Percentiles rank a stretch among this genome's conserved stretches.
Conservation (phyloP, 1,140 invertebrate species). For the Drosophila sturtevanti region DNA sequence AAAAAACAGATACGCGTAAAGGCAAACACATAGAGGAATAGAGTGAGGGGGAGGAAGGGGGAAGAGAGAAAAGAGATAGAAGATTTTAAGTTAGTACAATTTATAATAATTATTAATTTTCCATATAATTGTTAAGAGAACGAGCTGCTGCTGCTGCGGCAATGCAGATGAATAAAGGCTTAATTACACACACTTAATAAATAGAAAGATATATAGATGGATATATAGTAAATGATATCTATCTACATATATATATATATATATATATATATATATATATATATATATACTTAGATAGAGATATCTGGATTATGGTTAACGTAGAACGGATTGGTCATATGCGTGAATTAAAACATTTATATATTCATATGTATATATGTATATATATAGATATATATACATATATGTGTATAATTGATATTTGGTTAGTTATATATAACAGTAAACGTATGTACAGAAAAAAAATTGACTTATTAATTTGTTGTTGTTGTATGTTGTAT, state of each 20-base stretch:
- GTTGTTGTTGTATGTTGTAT: neutral
- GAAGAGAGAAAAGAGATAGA: constrained; percentile 17
- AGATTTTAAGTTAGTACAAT: constrained; percentile 30
- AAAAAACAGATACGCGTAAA: constrained; percentile 20
- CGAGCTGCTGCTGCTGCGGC: neutral
- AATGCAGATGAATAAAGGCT: constrained; percentile 1
- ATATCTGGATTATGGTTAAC: neutral
- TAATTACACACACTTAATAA: constrained; percentile 2
- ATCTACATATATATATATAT: neutral
- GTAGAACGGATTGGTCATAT: neutral
- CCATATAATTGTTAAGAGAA: neutral
- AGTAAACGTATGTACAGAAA: constrained; percentile 9
- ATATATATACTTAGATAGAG: neutral
- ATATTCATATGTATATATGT: neutral
- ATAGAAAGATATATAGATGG: neutral
- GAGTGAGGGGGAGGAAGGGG: constrained; percentile 25
- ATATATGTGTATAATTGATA: neutral
- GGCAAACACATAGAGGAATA: constrained; percentile 27
- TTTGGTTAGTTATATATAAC: neutral
- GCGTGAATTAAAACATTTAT: neutral
- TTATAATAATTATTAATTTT: neutral
- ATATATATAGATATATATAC: neutral
- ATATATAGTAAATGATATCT: neutral
- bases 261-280: neutral
- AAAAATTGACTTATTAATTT: neutral